Base-by-base conservation (phyloP, 2,113 vertebrate genomes). In the Anas platyrhynchos region DNA sequence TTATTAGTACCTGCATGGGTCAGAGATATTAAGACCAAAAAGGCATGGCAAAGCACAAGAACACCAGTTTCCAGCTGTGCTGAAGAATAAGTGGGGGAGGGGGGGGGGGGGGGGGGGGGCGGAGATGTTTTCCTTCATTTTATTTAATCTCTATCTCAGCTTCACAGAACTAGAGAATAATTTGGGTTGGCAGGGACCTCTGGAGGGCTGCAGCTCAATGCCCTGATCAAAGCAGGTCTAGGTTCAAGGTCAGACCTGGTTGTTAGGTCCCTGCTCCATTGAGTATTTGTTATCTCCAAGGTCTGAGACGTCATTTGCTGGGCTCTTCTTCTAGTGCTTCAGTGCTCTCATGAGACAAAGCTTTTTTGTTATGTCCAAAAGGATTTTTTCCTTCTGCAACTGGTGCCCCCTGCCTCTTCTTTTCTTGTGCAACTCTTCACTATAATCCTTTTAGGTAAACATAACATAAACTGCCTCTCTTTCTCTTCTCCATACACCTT, bases 191-290 rank as follows among this genome's bases (percentile, higher is more conserved):
- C 76, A 77, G 65, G 76, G 66, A 68, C 34, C 32, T 94, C 58
- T 86, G 77, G 69, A 95, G 48, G 48, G 63, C 54, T 82, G 69
- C 48, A 86, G 38, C 29, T 15, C 46, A 43, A n/a, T 6, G 31
- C 34, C 43, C n/a, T 85, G 72, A 90, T 75, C 80, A 89, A 92
- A 95, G 80, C 56, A 90, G 59, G 44, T 50, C 55, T 80, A 93
- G 38, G 48, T 86, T 92, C 80, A 91, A 78, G 73, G 80, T 93
- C 52, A 32, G 20, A 52, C 71, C 46, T 58, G 5, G 22, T 44
- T 72, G 56, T 82, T 92, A 68, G 52, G n/a, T 41, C 46, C 58
- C 58, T 79, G 48, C 54, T 93, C 48, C 29, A 31, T 0, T 78
- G 54, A 72, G 52, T 82, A 92, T 91, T 68, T 8, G 38, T 67